Conservation (phyloP, 2,888 invertebrate genomes). For the Galerucella nymphaeae region DNA sequence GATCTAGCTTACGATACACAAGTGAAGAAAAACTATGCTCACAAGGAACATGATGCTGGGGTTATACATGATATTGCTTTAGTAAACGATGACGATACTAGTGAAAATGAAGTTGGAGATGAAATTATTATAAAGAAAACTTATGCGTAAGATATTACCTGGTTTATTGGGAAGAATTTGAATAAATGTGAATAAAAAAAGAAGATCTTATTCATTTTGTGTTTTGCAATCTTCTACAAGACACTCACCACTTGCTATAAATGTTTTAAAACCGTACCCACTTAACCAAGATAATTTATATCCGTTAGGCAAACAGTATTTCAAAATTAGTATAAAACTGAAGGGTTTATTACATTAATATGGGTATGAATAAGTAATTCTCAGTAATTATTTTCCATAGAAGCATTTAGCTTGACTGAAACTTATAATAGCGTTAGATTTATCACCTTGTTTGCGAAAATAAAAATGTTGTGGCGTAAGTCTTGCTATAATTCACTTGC, state of each 20-base stretch:
- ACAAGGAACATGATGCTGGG: neutral
- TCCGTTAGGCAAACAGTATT: conserved; percentile 23
- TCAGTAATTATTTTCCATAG: conserved; percentile 31
- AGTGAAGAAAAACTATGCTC: neutral
- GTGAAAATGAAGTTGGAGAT: neutral
- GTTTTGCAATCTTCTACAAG: too few species aligned
- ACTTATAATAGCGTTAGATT: conserved; percentile 31
- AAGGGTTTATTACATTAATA: conserved; percentile 35
- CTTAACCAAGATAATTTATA: conserved; percentile 24
- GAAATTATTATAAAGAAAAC: neutral
- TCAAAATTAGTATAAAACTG: conserved; percentile 33
- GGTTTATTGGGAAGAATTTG: too few species aligned
- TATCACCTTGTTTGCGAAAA: conserved; percentile 32
- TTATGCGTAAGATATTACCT: neutral
- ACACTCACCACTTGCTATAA: neutral
- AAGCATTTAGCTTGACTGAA: conserved; percentile 25
- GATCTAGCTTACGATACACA: neutral
- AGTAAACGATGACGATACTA: neutral
- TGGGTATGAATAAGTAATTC: conserved; percentile 33
- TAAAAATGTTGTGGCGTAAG: conserved; percentile 40
- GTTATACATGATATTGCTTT: neutral
- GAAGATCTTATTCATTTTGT: too few species aligned
- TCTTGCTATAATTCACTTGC: conserved; percentile 47
- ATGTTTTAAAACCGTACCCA: conserved; percentile 3
- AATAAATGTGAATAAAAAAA: too few species aligned